phyloP scores from a whole-genome alignment of 2,797 vertebrate genomes.

The Diglossa cyanea region DNA sequence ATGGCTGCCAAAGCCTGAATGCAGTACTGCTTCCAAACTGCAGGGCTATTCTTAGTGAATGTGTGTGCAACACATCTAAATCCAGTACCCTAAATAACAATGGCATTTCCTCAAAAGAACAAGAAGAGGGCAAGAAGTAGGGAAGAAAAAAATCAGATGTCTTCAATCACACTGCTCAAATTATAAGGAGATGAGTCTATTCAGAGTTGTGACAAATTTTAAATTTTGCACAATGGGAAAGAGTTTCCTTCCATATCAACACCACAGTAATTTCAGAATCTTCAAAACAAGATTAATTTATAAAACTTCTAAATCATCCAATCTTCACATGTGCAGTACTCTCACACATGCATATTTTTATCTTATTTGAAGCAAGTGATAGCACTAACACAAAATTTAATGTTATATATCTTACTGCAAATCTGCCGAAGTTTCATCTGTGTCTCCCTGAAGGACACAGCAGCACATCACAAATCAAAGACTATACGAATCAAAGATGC shows the following conservation, averaged over 20 bases:
- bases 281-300: neutral
- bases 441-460: neutral
- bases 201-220: neutral
- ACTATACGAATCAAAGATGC: neutral
- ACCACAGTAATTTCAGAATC: neutral
- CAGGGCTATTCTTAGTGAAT: neutral
- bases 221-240: neutral
- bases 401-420: neutral
- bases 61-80: neutral
- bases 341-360: neutral
- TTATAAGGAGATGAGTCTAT: neutral
- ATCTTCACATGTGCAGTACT: neutral
- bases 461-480: neutral
- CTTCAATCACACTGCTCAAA: neutral
- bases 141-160: neutral
- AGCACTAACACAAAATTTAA: neutral
- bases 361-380: neutral
- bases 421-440: neutral
- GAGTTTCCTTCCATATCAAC: neutral
- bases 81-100: neutral
- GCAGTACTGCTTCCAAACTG: neutral
- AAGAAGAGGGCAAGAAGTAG: neutral
- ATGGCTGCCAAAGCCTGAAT: neutral
- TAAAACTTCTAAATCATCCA: neutral
- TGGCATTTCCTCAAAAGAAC: constrained; percentile 38